phyloP scores from a whole-genome alignment of 1,140 invertebrate species.

The honey bee (Apis mellifera) region Amel_HAv3.1 CM009937.2:10423501-10424000 shows the following conservation, averaged over 20 bases:
- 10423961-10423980: conserved; percentile 57
- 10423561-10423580: no score
- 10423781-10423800: background rate
- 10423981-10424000: conserved; percentile 48
- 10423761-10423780: background rate
- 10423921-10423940: conserved; percentile 68
- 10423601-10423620: no score
- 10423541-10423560: no score
- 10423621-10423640: no score
- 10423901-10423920: conserved; percentile 63
- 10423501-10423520: no score
- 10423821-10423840: conserved; percentile 11
- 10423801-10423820: conserved; percentile 13
- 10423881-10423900: conserved; percentile 67
- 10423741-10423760: background rate
- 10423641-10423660: background rate
- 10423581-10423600: no score
- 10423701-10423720: background rate
- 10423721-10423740: background rate
- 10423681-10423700: background rate
- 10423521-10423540: no score
- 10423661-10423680: background rate
- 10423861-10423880: conserved; percentile 66
- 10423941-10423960: conserved; percentile 50
- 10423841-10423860: conserved; percentile 47